Evolutionary conservation across 1,140 invertebrate genomes (phyloP).

Genomic region (Drosophila gunungcola): DNA sequence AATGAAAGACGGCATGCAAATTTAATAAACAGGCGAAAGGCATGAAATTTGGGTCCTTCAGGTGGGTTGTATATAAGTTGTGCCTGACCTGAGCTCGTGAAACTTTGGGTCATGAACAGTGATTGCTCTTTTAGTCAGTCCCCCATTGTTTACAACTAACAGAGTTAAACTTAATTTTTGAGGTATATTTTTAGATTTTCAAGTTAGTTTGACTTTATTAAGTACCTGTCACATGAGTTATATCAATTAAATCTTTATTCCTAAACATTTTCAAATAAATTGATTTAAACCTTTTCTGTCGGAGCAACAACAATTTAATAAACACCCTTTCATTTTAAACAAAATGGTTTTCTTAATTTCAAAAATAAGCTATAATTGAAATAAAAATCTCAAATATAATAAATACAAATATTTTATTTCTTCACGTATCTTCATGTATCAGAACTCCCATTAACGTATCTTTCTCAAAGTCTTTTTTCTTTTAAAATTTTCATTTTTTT

Average conservation of each 20-base stretch:
- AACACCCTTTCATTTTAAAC: no score
- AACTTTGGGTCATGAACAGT: conserved; percentile 3
- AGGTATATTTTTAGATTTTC: neutral
- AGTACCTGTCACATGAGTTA: no score
- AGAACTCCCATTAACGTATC: conserved; percentile 1
- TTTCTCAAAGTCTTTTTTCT: neutral
- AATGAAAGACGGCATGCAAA: conserved; percentile 54
- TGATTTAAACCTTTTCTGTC: no score
- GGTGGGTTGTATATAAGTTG: conserved; percentile 10
- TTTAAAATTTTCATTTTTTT: conserved; percentile 9
- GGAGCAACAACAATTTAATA: no score
- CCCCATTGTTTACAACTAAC: neutral
- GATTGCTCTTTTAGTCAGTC: neutral
- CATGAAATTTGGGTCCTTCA: conserved; percentile 24
- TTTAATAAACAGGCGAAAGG: conserved; percentile 55
- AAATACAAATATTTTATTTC: neutral
- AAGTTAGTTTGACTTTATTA: no score
- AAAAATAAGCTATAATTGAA: no score
- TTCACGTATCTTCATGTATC: neutral
- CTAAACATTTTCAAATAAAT: no score
- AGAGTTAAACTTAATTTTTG: neutral
- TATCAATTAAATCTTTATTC: no score
- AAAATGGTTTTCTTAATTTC: no score
- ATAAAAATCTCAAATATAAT: neutral
- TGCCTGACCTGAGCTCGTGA: conserved; percentile 1